Evolutionary conservation across 2,113 vertebrate genomes (phyloP).

Genomic region (Sciurus niger): DNA sequence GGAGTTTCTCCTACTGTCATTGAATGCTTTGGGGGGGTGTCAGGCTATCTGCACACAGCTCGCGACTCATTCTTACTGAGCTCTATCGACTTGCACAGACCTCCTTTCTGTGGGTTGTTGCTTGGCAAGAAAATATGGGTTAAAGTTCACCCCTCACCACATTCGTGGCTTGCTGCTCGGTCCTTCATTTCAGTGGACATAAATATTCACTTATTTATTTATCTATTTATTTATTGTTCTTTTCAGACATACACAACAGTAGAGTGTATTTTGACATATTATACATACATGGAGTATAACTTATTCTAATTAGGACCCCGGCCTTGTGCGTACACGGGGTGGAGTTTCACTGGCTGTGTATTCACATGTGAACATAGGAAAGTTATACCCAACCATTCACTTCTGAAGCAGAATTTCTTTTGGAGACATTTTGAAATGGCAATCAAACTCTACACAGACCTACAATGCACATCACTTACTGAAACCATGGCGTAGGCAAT

Average conservation of each 20-base stretch:
- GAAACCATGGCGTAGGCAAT: too few species aligned
- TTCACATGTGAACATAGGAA: too few species aligned
- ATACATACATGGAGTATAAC: too few species aligned
- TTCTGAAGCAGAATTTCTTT: background rate
- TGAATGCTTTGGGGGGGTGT: background rate
- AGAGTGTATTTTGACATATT: too few species aligned
- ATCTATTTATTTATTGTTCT: too few species aligned
- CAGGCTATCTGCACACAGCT: background rate
- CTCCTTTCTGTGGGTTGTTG: background rate
- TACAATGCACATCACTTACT: background rate
- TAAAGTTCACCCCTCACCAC: background rate
- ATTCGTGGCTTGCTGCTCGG: background rate
- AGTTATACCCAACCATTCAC: background rate
- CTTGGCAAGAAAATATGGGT: background rate
- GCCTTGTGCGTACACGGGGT: too few species aligned
- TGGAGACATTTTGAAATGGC: background rate
- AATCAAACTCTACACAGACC: background rate
- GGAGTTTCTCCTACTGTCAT: background rate
- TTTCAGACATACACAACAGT: too few species aligned
- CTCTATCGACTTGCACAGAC: background rate
- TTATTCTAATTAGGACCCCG: too few species aligned
- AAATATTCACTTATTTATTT: background rate
- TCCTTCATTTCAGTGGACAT: background rate
- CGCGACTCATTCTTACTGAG: background rate
- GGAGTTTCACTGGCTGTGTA: too few species aligned